Evolutionary conservation across 2,113 vertebrate genomes (phyloP), one percentile per base, ranked within the genome.

Genomic region (Miniopterus natalensis): DNA sequence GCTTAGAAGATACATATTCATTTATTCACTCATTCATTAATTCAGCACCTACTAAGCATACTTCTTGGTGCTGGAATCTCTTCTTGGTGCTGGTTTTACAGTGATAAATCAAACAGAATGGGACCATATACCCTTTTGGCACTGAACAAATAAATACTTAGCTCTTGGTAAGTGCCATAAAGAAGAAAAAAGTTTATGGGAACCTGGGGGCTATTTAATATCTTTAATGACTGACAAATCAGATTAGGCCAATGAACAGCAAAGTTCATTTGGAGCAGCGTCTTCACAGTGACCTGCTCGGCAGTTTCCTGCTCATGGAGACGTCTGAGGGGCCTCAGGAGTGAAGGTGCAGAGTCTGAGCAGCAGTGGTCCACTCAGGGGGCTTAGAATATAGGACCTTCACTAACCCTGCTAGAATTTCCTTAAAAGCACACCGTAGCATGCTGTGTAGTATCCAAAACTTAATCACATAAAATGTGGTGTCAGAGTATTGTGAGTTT

Each of bases 21-120:
- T 89, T 66, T 55, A 83, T 73, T 92, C 17, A 90, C 6, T 96
- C 47, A 89, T 79, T n/a, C 23, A 73, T 90, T 78, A 81, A 90
- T 73, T 86, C 21, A 77, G 27, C 12, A 61, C 14, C 42, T 89
- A 94, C 5, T 75, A 79, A 83, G 40, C 75, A 61, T 27, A 47
- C 4, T 61, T 42, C 4, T 83, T 66, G 61, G 20, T 73, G 31
- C 57, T 51, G 8, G 9, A 11, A 77, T 87, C 11, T 88, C 55
- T 73, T 90, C 27, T 74, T 92, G 45, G 40, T 89, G 6, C 21
- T 83, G 8, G 13, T 8, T 90, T 71, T 90, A 49, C 25, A 86
- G 27, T 78, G n/a, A 83, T 49, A 3, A 92, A 87, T 36, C 74
- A 71, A 59, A 70, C 13, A 20, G 45, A 97, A 61, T 68, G 77